Evolutionary conservation across 2,888 invertebrate genomes (phyloP).

Genomic region (Zele albiditarsus): DNA sequence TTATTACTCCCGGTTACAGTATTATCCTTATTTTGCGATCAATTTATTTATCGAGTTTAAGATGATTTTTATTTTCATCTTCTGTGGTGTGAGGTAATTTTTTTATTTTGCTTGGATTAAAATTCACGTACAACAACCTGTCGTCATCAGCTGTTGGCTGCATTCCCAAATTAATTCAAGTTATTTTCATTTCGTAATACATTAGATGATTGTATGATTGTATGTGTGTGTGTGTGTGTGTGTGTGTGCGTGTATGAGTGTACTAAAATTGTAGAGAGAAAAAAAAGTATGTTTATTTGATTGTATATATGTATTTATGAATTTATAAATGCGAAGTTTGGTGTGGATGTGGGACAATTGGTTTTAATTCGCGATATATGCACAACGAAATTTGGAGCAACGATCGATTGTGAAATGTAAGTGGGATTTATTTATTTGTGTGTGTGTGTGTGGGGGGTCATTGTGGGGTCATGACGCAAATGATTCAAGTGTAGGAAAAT

Average conservation of each 20-base stretch:
- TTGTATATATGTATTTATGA: slow-evolving; percentile 11
- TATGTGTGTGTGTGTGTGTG: slow-evolving; percentile 33
- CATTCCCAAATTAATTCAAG: slow-evolving; percentile 49
- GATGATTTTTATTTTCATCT: no score
- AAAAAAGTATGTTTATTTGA: slow-evolving; percentile 36
- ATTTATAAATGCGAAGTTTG: not conserved
- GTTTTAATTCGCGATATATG: not conserved
- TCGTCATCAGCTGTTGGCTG: slow-evolving; percentile 52
- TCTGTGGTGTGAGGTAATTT: not conserved
- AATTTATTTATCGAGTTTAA: no score
- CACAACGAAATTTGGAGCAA: slow-evolving; percentile 26
- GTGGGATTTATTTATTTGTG: not conserved
- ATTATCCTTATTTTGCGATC: not conserved
- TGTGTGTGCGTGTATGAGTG: slow-evolving; percentile 33
- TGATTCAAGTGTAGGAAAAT: not conserved
- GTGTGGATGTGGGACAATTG: not conserved
- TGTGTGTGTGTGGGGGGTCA: not conserved
- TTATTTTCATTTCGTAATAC: slow-evolving; percentile 59
- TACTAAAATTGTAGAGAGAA: not conserved
- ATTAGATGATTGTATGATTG: not conserved
- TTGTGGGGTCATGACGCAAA: not conserved
- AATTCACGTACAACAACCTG: slow-evolving; percentile 51
- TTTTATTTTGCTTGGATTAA: not conserved
- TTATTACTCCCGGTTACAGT: not conserved
- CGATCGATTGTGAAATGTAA: slow-evolving; percentile 12